Evolutionary conservation across 2,888 invertebrate genomes (phyloP), one percentile per base, ranked within the genome.

Genomic region (Hirtodrosophila confusa): DNA sequence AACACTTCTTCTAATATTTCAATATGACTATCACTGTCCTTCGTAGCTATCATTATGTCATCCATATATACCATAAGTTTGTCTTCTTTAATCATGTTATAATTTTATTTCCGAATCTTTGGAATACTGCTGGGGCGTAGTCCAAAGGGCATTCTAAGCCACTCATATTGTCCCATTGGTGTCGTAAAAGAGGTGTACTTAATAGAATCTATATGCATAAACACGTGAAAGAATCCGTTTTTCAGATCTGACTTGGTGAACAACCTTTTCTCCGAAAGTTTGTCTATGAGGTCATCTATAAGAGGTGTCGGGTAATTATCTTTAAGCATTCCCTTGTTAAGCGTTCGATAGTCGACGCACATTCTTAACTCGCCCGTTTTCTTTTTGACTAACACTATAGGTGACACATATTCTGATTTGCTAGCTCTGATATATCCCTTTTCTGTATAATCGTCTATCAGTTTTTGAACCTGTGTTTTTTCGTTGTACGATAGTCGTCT

Each of bases 81-180:
- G 12, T 27, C 31, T 44, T 17, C 10, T 39, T 27, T 35, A 0
- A 66, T 54, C 36, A 66, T 60, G 31, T 69, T 57, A 72, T 65
- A 17, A 62, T 31, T 23, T 56, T 57, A 40, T 41, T 53, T 27
- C 57, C 40, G 24, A 58, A 60, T 43, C 60, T 49, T 24, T 66
- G 55, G 33, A 43, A 54, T 10, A 45, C 17, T 9, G 40, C 50
- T 10, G 50, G 40, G 5, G 50, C 50, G 23, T 6, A 47, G 23
- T 4, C 40, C 39, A 5, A 56, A 41, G 0, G 40, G 33, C 56
- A 56, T 48, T 27, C 48, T 23, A 2, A 56, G 11, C 39, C 33
- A 48, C 11, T 56, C 47, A 35, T 44, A 58, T n/a, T 49, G 50
- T 37, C 44, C 58, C 29, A 50, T 17, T 0, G 50, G 44, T 3